Evolutionary conservation across 1,140 invertebrate genomes (phyloP), one percentile per base, ranked within the genome.

Genomic region (Drosophila elegans): DNA sequence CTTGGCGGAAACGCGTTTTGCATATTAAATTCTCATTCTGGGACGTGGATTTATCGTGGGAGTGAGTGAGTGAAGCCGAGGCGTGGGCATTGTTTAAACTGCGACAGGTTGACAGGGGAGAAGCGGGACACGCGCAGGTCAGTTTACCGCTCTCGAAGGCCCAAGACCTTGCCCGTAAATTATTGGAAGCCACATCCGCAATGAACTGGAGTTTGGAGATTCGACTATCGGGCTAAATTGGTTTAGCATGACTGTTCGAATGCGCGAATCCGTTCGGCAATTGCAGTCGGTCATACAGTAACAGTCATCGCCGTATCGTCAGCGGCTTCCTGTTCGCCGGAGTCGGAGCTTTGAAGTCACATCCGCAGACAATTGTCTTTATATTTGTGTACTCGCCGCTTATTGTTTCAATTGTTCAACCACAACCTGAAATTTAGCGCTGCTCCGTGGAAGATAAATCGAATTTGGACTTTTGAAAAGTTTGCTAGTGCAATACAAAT

Each of bases 1-100:
- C 67, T 56, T 39, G 73, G 61, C 82, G 83, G 82, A 86, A 86
- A 88, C 71, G 60, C 55, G 71, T 74, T 78, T 67, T 78, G 78
- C 69, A 84, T 80, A 78, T 75, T 69, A 74, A 80, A 67, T 78
- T 72, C 68, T 72, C 55, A 80, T 74, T 86, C 57, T 72, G 57
- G 56, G 51, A 51, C 51, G 51, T 48, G 49, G 57, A 86, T 78
- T 78, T 74, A 86, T 78, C 83, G 78, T 85, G 81, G 78, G 81
- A 85, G 56, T 68, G 44, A 85, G 56, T 68, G 44, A 52, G 51
- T 53, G 41, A 46, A 27, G 13, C 25, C 27, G 41, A 12, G 11
- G n/a, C 21, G 44, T 75, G 42, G 55, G 27, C 48, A 64, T 48
- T 36, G 53, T 62, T 53, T 62, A 36, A 55, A 61, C 73, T 62